Evolutionary conservation across 2,113 vertebrate genomes (phyloP).

Genomic region (Chitala chitala): DNA sequence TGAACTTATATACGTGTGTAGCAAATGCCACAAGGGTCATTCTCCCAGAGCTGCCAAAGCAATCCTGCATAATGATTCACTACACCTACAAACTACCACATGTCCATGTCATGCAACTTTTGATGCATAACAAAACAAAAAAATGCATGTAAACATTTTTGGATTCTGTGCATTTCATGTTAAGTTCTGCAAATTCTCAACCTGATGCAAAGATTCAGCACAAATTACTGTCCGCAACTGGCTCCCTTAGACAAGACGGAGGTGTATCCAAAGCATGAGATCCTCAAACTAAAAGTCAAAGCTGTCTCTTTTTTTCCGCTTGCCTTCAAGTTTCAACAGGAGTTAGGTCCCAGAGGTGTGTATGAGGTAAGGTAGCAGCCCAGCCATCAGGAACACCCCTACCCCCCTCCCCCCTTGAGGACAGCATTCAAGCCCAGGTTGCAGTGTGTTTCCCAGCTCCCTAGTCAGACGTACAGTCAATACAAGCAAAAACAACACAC

Average conservation of each 20-base stretch:
- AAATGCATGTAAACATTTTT: too few relatives aligned
- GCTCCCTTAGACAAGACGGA: too few relatives aligned
- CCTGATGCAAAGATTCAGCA: too few relatives aligned
- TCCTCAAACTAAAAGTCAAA: too few relatives aligned
- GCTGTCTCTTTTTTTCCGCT: too few relatives aligned
- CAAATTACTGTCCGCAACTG: too few relatives aligned
- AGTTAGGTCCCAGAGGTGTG: background rate
- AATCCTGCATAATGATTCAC: background rate
- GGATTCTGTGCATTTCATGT: too few relatives aligned
- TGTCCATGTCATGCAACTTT: too few relatives aligned
- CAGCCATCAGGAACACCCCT: background rate
- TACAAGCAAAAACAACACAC: constrained; percentile 49
- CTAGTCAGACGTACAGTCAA: constrained; percentile 56
- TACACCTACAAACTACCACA: background rate
- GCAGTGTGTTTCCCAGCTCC: constrained; percentile 27
- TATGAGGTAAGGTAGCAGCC: background rate
- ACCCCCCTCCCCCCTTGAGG: background rate
- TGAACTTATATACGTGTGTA: background rate
- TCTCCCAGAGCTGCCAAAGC: too few relatives aligned
- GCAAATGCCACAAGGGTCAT: background rate
- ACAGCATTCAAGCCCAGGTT: constrained; percentile 3
- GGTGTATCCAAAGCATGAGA: too few relatives aligned
- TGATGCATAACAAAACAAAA: too few relatives aligned
- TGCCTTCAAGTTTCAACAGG: background rate
- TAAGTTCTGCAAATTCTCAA: too few relatives aligned